A percentile compares a stretch with the other conserved stretches of the same genome.
phyloP scores from a whole-genome alignment of 2,888 invertebrate species.

The Chaetoderma sp. region DNA sequence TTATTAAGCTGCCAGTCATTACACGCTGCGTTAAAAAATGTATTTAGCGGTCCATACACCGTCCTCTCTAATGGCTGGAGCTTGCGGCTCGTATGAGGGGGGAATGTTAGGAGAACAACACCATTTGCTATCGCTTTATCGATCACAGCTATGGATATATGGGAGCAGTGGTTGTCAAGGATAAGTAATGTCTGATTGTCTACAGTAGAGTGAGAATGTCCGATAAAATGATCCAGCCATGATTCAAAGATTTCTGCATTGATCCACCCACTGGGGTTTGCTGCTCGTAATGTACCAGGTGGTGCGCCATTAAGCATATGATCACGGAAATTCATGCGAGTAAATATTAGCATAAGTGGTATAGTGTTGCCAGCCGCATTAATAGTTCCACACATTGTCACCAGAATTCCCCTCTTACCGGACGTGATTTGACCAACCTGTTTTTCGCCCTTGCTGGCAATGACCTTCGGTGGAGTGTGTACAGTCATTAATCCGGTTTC shows the following conservation, averaged over 20 bases:
- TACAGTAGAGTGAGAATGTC: conserved; percentile 41
- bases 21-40: conserved; percentile 42
- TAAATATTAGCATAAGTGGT: conserved; percentile 20
- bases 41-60: conserved; percentile 66
- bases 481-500: conserved; percentile 19
- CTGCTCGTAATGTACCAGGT: conserved; percentile 14
- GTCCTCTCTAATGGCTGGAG: conserved; percentile 68
- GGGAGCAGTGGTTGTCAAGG: conserved; percentile 53
- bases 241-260: conserved; percentile 21
- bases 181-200: conserved; percentile 46
- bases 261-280: conserved; percentile 32
- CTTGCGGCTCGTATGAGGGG: conserved; percentile 65
- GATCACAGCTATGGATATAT: conserved; percentile 44
- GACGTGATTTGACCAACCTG: conserved; percentile 16
- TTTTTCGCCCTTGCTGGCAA: conserved; percentile 3
- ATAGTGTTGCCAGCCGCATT: conserved; percentile 9
- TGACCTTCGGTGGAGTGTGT: conserved; percentile 20
- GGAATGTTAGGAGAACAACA: conserved; percentile 64
- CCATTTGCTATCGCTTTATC: conserved; percentile 57
- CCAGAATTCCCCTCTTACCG: conserved; percentile 12
- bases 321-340: conserved; percentile 11
- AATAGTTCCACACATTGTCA: conserved; percentile 6
- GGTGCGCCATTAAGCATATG: conserved; percentile 9
- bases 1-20: conserved; percentile 55
- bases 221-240: conserved; percentile 50